Conservation (phyloP, 2,888 invertebrate species). For the Agrotis clavis region DNA sequence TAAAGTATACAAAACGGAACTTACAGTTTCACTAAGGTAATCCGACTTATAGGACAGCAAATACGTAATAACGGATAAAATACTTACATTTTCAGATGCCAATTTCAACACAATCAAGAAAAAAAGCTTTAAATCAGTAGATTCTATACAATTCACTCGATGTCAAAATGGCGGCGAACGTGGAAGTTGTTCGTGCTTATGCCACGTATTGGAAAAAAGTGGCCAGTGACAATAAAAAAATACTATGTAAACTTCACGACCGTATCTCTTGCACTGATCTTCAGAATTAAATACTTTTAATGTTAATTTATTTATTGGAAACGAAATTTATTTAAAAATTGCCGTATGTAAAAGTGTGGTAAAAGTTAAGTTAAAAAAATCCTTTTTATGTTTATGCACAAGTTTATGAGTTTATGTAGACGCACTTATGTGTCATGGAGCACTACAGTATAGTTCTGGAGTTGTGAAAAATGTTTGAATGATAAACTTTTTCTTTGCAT, state of each 20-base stretch:
- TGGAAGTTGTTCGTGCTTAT: conserved; percentile 94
- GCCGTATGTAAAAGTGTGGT: too few relatives aligned
- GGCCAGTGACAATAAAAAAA: conserved; percentile 80
- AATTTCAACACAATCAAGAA: conserved; percentile 91
- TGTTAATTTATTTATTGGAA: neutral
- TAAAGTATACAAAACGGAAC: conserved; percentile 69
- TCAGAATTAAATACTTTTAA: neutral
- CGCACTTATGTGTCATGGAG: neutral
- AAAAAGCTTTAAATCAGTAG: conserved; percentile 93
- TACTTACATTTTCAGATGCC: conserved; percentile 91
- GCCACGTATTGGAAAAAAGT: conserved; percentile 94
- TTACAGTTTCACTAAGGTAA: conserved; percentile 53
- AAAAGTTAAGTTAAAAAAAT: too few relatives aligned
- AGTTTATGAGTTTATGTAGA: too few relatives aligned
- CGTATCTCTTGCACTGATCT: neutral
- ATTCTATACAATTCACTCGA: conserved; percentile 93
- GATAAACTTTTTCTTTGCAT: neutral
- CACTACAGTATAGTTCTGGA: neutral
- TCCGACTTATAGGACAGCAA: conserved; percentile 40
- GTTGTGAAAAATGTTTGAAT: conserved; percentile 5
- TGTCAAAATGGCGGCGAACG: conserved; percentile 96
- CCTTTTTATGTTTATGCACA: too few relatives aligned
- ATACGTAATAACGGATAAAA: conserved; percentile 42
- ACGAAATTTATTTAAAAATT: neutral
- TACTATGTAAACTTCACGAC: conserved; percentile 33